Base-by-base conservation (phyloP, 1,140 invertebrate species). In the Tetramorium alpestre region DNA sequence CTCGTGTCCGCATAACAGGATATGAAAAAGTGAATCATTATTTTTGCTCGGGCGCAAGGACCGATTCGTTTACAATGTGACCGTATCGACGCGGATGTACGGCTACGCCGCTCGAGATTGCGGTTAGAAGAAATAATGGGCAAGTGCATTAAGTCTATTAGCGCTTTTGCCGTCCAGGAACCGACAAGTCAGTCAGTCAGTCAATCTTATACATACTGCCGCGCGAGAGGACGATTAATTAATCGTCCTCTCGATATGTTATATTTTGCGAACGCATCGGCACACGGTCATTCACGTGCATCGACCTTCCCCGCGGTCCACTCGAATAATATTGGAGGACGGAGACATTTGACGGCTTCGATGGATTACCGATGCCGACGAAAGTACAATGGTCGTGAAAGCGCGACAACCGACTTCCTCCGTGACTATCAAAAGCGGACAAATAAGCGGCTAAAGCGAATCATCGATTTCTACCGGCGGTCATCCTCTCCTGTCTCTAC, bases 241-340 rank as follows among this genome's bases (percentile, higher is more conserved):
- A 84, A 86, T 78, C 41, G 60, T 58, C 51, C 58, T 38, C 38
- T 89, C 38, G 64, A 72, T 75, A 72, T 67, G 64, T 33, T 73
- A 64, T 69, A 87, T 89, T 51, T 73, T 25, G 56, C 22, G 51
- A 33, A 38, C 85, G 58, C 54, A 51, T 25, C 72, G 11, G 33
- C 11, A n/a, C 69, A 80, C 89, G 89, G 88, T 90, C 88, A 90
- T 77, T 62, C 54, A 70, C 76, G 86, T 86, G 41, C 89, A 72
- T 88, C 89, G 89, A 90, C 89, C 89, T 81, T 69, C 38, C 47
- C 41, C 13, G 60, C 76, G 78, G 67, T 89, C 60, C 65, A 70
- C 80, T 85, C 85, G 44, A 47, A 75, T 18, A 49, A 80, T 62
- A 44, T 87, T 78, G 78, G 77, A 72, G 82, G 82, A 72, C 58